Evolutionary conservation across 1,140 invertebrate species (phyloP).

Genomic region (Lepidotrigona ventralis): DNA sequence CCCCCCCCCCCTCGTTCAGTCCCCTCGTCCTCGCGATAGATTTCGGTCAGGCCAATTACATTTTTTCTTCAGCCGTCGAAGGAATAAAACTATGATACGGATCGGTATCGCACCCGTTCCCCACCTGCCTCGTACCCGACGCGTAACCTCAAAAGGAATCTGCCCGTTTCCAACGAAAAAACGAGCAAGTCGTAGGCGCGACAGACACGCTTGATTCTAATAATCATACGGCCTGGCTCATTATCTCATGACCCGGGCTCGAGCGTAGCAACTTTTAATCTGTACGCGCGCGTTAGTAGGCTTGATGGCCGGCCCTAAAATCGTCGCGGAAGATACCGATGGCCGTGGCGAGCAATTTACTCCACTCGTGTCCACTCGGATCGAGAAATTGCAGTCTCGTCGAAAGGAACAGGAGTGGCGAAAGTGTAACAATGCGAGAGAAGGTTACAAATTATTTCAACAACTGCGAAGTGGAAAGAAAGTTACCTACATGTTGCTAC

Average conservation of each 20-base stretch:
- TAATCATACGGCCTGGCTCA: conserved; percentile 53
- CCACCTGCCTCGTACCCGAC: conserved; percentile 54
- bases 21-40: conserved; percentile 55
- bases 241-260: conserved; percentile 46
- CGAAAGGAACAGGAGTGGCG: background rate
- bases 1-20: background rate
- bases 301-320: background rate
- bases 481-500: background rate
- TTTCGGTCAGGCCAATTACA: conserved; percentile 68
- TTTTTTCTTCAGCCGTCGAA: conserved; percentile 64
- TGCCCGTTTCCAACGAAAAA: background rate
- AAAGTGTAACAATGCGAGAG: background rate
- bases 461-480: background rate
- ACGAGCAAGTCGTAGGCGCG: conserved; percentile 53
- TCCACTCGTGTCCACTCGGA: no score
- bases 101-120: conserved; percentile 54
- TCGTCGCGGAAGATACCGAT: conserved; percentile 24
- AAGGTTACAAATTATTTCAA: background rate
- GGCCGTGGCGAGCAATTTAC: background rate
- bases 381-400: conserved; percentile 3
- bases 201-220: conserved; percentile 62
- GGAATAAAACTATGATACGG: conserved; percentile 64
- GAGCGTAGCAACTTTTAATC: conserved; percentile 25
- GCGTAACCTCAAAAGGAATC: conserved; percentile 46
- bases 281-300: background rate